Conservation (phyloP, 2,113 vertebrate species). For the Chionomys nivalis region DNA sequence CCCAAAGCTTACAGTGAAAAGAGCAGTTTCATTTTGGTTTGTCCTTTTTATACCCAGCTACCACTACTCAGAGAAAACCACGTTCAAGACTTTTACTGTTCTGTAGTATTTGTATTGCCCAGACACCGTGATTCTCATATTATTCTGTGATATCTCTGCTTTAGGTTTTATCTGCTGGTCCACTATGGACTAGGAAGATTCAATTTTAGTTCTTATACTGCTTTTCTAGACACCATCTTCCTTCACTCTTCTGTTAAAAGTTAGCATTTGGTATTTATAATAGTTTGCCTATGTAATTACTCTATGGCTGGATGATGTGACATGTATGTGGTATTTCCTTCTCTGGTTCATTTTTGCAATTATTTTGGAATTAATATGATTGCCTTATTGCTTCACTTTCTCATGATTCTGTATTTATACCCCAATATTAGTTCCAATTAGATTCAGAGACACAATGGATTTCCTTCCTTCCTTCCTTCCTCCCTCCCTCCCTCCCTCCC, state of each 20-base stretch:
- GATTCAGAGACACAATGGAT: not conserved
- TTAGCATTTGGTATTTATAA: conserved; percentile 14
- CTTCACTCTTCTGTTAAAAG: not conserved
- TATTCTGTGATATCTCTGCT: not conserved
- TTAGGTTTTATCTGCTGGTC: not conserved
- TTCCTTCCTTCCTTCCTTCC: not conserved
- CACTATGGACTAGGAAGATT: conserved; percentile 33
- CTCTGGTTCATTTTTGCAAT: conserved; percentile 29
- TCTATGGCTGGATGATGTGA: not conserved
- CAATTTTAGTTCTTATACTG: not conserved
- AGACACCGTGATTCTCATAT: conserved; percentile 11
- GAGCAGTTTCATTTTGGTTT: not conserved
- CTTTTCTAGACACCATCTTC: not conserved
- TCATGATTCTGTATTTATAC: not conserved
- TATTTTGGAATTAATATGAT: conserved; percentile 5
- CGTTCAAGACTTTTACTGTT: conserved; percentile 5
- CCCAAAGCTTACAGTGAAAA: not conserved
- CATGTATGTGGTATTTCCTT: conserved; percentile 17
- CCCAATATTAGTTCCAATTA: not conserved
- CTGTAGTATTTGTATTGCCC: not conserved
- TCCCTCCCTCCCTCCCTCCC: rapidly evolving
- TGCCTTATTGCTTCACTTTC: not conserved
- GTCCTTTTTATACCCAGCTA: not conserved
- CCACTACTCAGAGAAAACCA: not conserved
- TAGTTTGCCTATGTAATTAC: conserved; percentile 12